Base-by-base conservation (phyloP, 1,140 invertebrate genomes). In the Ruditapes philippinarum region DNA sequence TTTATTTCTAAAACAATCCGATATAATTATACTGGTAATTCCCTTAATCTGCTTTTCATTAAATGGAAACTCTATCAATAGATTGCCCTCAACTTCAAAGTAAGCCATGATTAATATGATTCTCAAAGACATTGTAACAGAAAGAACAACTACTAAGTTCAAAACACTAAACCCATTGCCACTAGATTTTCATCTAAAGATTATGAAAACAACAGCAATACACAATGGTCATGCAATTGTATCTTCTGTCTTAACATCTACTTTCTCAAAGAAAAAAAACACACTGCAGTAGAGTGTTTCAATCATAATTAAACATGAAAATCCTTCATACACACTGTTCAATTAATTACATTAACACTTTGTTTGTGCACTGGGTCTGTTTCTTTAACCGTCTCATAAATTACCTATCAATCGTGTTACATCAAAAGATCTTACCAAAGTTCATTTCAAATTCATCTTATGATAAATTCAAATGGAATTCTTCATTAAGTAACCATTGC, bases 301-400 rank as follows among this genome's bases (percentile, higher is more conserved):
- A 74, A 85, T 85, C 83, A 74, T 85, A 74, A 85, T 85, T 74
- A 85, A 85, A 85, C 83, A 85, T 74, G 68, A 85, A 68, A 54
- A 74, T 76, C 70, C 42, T 74, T 85, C 49, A 76, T 76, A 76
- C 33, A n/a, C n/a, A n/a, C 31, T 28, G 33, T 60, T 45, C 31
- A 31, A 51, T 85, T 76, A 85, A 85, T 85, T 85, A 85, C 68
- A 57, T 85, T 85, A 45, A 25, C 40, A 49, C 31, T 22, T 51
- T 62, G 19, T 70, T 84, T 84, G 81, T 84, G 65, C 65, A 84
- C 4, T 31, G 12, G 68, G 31, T 31, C 49, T 19, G 49, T 85
- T 74, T 38, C 42, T 54, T 76, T 74, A 0, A 54, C 36, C 36
- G 22, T 31, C 68, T 54, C 83, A 85, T 76, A 85, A 85, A 85